Base-by-base conservation (phyloP, 2,113 vertebrate species). In the Machaerirhynchus nigripectus region DNA sequence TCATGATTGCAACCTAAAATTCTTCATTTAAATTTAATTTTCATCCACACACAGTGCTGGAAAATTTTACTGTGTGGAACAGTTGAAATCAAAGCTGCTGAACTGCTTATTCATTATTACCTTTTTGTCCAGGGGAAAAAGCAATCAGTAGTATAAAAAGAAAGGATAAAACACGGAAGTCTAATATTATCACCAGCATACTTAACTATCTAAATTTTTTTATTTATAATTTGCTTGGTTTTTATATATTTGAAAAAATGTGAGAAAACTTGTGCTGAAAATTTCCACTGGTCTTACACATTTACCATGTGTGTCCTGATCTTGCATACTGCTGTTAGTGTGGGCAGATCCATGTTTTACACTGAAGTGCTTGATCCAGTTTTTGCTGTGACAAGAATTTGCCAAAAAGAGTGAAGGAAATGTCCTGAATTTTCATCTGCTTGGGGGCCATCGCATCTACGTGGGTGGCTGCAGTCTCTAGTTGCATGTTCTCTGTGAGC, bases 351-450 rank as follows among this genome's bases (percentile, higher is more conserved):
- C n/a, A 8, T 30, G 39, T 53, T 84, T 89, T 40, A 50, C 42
- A 8, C 46, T 47, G 18, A 68, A 79, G 65, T 44, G 39, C 74
- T 49, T 56, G 15, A 71, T 91, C 42, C 53, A 77, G 15, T 52
- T 61, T 39, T 61, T 70, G 44, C 26, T 69, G 59, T 89, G 70
- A 94, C 85, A 84, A 77, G 71, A 85, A 77, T 76, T 79, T 50
- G 35, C 55, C 47, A 46, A 47, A 93, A 87, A 70, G n/a, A 70
- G 68, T 40, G 75, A 85, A 83, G 67, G 79, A 76, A 88, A 56
- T 61, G 78, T 83, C 92, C 82, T 61, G 67, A 90, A 52, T 93
- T 95, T 94, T 93, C 87, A 61, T 57, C 42, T 85, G 70, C 82
- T n/a, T 53, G n/a, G 40, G 61, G 67, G 78, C n/a, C 80, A 61